These are phyloP conservation scores for Tipula unca DNA, from an alignment of 2,888 invertebrate genomes.

Conservation along the genomic window DNA sequence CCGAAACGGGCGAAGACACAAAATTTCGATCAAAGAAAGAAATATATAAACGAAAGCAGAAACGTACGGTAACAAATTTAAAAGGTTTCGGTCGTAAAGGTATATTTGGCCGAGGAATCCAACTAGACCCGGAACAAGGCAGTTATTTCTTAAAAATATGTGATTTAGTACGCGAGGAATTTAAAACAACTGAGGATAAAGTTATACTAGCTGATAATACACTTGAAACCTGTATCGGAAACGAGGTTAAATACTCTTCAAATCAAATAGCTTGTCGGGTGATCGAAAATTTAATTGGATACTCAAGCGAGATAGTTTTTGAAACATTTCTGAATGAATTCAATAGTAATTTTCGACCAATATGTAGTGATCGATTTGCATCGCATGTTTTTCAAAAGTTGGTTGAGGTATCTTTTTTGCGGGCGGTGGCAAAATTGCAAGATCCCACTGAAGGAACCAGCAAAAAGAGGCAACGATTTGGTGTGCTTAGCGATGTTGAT, in stretches of 20 bases:
- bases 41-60: conserved; percentile 52
- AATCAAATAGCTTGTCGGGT: conserved; percentile 76
- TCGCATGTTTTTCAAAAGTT: conserved; percentile 72
- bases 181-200: conserved; percentile 62
- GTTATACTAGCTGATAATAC: conserved; percentile 66
- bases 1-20: not conserved
- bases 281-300: conserved; percentile 65
- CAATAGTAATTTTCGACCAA: conserved; percentile 54
- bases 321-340: conserved; percentile 55
- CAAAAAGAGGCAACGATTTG: conserved; percentile 32
- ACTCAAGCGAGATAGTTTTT: conserved; percentile 53
- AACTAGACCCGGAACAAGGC: conserved; percentile 63
- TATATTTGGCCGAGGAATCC: conserved; percentile 59
- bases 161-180: conserved; percentile 59
- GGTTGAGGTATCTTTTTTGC: conserved; percentile 37
- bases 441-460: conserved; percentile 21
- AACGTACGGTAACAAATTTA: conserved; percentile 55
- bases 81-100: conserved; percentile 69
- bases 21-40: not conserved
- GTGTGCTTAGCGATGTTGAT: conserved; percentile 31
- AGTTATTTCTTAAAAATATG: conserved; percentile 68
- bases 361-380: conserved; percentile 67
- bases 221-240: conserved; percentile 57
- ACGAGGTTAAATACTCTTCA: conserved; percentile 62
- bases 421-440: conserved; percentile 29